A percentile compares a stretch with the other conserved stretches of the same genome.
Evolutionary conservation across 2,888 invertebrate species (phyloP).

Genomic region (Orthosia gracilis): DNA sequence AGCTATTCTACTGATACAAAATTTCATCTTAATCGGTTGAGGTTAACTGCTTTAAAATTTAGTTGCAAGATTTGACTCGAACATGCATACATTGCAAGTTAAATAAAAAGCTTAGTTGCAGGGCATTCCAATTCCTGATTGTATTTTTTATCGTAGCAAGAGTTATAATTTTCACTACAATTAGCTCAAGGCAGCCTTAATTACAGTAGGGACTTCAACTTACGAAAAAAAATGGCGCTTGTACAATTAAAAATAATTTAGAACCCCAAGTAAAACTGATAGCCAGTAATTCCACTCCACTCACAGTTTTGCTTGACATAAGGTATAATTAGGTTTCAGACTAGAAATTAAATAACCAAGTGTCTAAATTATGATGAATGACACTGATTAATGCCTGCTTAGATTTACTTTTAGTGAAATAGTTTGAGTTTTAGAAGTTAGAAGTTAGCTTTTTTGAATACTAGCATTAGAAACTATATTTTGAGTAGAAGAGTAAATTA

Average conservation of each 20-base stretch:
- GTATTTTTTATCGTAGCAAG: background rate
- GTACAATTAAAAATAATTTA: conserved; percentile 20
- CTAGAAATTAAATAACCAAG: conserved; percentile 62
- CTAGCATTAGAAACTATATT: conserved; percentile 31
- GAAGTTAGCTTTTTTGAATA: conserved; percentile 44
- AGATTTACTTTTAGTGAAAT: conserved; percentile 40
- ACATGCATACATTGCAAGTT: too few species aligned
- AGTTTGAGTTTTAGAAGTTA: conserved; percentile 33
- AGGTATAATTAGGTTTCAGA: conserved; percentile 51
- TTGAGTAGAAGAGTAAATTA: conserved; percentile 12
- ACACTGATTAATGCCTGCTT: conserved; percentile 53
- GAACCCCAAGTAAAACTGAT: conserved; percentile 11
- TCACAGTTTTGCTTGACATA: conserved; percentile 32
- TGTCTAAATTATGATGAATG: conserved; percentile 69
- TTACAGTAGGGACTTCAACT: background rate
- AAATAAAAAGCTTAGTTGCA: too few species aligned
- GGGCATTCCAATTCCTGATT: background rate
- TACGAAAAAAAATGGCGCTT: background rate
- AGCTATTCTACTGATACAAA: too few species aligned
- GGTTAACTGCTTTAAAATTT: too few species aligned
- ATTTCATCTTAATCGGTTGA: too few species aligned
- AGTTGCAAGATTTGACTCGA: too few species aligned
- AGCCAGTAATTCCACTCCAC: conserved; percentile 29
- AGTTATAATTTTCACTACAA: background rate
- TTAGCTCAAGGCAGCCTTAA: background rate